phyloP scores from a whole-genome alignment of 2,113 vertebrate genomes.

The Apteryx owenii region DNA sequence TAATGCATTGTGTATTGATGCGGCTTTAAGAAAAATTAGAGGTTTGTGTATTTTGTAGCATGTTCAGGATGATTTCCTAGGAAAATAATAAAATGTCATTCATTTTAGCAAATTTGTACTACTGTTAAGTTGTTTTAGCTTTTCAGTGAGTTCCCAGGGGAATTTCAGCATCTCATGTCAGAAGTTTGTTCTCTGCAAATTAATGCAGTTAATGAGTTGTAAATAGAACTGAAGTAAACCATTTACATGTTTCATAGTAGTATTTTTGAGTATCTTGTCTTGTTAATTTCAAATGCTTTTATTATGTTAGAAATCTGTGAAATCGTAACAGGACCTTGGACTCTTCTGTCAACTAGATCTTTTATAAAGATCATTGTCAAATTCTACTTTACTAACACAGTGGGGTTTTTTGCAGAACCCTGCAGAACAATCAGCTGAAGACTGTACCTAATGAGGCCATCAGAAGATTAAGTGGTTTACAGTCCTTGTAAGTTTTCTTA shows the following conservation, averaged over 20 bases:
- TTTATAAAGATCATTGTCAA: background rate
- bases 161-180: background rate
- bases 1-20: background rate
- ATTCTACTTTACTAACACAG: background rate
- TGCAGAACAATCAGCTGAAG: constrained; percentile 97
- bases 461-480: constrained; percentile 87
- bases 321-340: fast-evolving
- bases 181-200: background rate
- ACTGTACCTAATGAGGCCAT: constrained; percentile 92
- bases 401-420: constrained; percentile 82
- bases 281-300: background rate
- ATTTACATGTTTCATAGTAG: background rate
- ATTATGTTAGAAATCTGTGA: background rate
- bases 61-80: background rate
- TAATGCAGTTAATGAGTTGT: background rate
- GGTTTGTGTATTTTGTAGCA: background rate
- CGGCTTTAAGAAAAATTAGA: background rate
- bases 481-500: constrained; percentile 90
- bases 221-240: background rate
- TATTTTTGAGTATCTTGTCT: background rate
- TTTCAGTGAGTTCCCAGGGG: background rate
- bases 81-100: background rate
- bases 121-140: background rate
- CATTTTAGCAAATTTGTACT: background rate
- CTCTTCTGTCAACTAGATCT: background rate